These are phyloP conservation scores for Pyrrhosoma nymphula DNA, from an alignment of 2,888 invertebrate species.

Conservation along the genomic window DNA sequence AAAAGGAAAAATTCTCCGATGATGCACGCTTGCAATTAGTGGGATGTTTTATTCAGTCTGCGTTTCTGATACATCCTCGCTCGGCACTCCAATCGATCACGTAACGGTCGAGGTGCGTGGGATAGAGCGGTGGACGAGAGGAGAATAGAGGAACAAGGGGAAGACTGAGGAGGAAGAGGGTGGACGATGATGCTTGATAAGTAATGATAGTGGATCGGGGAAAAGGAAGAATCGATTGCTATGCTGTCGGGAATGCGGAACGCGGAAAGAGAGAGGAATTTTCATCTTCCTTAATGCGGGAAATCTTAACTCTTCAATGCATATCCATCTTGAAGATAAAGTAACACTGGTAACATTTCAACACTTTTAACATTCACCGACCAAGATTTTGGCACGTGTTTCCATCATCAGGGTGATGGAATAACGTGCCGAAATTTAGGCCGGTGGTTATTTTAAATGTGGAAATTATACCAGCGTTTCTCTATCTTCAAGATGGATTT, in stretches of 20 bases:
- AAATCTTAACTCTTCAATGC: no score
- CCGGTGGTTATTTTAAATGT: no score
- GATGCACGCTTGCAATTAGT: constrained; percentile 28
- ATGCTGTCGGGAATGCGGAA: neutral
- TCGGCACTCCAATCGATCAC: neutral
- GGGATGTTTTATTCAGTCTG: neutral
- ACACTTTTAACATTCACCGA: no score
- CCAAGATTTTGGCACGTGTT: no score
- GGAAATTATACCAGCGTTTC: no score
- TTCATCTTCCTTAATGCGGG: no score
- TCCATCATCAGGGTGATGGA: no score
- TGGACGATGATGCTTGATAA: no score
- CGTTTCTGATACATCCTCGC: neutral
- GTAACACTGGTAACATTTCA: no score
- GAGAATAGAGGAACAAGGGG: neutral
- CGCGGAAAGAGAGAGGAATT: neutral
- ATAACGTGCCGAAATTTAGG: no score
- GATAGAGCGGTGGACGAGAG: neutral
- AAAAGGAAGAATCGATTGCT: neutral
- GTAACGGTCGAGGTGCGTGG: neutral
- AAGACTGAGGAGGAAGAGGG: neutral
- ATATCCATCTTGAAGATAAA: no score
- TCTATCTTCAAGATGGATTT: no score
- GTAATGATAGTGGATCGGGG: neutral
- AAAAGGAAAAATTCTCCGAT: neutral